phyloP scores from a whole-genome alignment of 2,113 vertebrate species.

The Clarias macrocephalus region DNA sequence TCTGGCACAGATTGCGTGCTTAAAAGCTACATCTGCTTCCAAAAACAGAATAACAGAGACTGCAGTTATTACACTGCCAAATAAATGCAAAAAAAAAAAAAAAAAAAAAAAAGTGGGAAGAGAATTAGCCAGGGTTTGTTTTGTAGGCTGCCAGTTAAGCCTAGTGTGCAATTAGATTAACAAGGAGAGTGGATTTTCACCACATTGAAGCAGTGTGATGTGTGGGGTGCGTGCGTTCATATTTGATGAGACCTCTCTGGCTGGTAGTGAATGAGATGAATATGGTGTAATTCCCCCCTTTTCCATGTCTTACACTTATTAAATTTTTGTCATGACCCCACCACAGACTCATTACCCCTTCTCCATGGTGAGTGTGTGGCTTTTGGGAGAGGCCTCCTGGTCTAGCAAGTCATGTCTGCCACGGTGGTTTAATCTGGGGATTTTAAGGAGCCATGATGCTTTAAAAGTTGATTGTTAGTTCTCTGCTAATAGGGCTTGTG shows the following conservation, averaged over 20 bases:
- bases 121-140: slow-evolving; percentile 56
- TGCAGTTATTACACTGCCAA: slow-evolving; percentile 51
- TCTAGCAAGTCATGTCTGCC: slow-evolving; percentile 45
- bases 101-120: slow-evolving; percentile 54
- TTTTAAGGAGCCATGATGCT: slow-evolving; percentile 9
- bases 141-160: slow-evolving; percentile 57
- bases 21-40: slow-evolving; percentile 15
- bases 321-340: slow-evolving; percentile 30
- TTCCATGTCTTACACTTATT: slow-evolving; percentile 36
- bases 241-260: slow-evolving; percentile 31
- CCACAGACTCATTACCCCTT: slow-evolving; percentile 42
- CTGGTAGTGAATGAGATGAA: slow-evolving; percentile 13
- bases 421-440: slow-evolving; percentile 39
- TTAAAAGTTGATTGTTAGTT: slow-evolving; percentile 54
- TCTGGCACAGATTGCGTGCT: slow-evolving; percentile 21
- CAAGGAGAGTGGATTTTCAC: slow-evolving; percentile 56
- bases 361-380: slow-evolving; percentile 53
- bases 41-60: slow-evolving; percentile 31
- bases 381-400: slow-evolving; percentile 50
- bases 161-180: slow-evolving; percentile 59
- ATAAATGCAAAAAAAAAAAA: slow-evolving; percentile 53
- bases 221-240: slow-evolving; percentile 26
- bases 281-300: slow-evolving; percentile 33
- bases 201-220: slow-evolving; percentile 40
- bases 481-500: slow-evolving; percentile 63